A percentile compares a stretch with the other conserved stretches of the same genome.
These are phyloP conservation scores for Microctonus aethiopoides DNA, from an alignment of 2,888 invertebrate species.

Conservation along the genomic window DNA sequence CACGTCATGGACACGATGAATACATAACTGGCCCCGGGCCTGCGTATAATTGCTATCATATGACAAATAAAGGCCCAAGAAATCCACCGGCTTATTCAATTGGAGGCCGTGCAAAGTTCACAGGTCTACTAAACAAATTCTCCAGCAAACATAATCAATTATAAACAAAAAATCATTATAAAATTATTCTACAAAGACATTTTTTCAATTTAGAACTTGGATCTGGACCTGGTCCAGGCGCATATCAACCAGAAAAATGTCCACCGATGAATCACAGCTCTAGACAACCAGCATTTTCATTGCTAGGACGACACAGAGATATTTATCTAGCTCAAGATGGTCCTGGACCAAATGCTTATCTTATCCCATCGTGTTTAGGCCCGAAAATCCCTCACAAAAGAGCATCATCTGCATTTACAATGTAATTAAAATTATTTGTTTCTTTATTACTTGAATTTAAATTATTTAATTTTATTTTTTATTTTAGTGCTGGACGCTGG, in stretches of 20 bases:
- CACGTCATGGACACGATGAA: conserved; percentile 50
- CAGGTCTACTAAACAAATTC: conserved; percentile 37
- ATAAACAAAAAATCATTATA: no score
- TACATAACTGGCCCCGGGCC: conserved; percentile 66
- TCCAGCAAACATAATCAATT: no score
- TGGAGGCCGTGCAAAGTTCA: conserved; percentile 59
- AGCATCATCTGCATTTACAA: conserved; percentile 68
- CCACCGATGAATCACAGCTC: conserved; percentile 68
- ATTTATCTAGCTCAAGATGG: conserved; percentile 52
- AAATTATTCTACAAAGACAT: not conserved
- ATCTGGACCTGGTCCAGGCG: conserved; percentile 73
- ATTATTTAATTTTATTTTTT: not conserved
- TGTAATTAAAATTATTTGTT: conserved; percentile 64
- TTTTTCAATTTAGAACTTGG: conserved; percentile 30
- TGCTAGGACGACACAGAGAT: conserved; percentile 67
- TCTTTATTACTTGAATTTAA: not conserved
- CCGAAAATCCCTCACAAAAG: conserved; percentile 69
- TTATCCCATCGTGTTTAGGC: conserved; percentile 69
- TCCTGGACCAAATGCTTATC: conserved; percentile 71
- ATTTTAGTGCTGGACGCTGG: conserved; percentile 45
- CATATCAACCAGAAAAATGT: conserved; percentile 73
- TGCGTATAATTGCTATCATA: conserved; percentile 68
- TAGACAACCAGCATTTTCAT: conserved; percentile 72
- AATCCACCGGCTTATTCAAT: conserved; percentile 71
- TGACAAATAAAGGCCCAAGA: conserved; percentile 67